Base-by-base conservation (phyloP, 2,113 vertebrate genomes). In the Gnathonemus longibarbis region DNA sequence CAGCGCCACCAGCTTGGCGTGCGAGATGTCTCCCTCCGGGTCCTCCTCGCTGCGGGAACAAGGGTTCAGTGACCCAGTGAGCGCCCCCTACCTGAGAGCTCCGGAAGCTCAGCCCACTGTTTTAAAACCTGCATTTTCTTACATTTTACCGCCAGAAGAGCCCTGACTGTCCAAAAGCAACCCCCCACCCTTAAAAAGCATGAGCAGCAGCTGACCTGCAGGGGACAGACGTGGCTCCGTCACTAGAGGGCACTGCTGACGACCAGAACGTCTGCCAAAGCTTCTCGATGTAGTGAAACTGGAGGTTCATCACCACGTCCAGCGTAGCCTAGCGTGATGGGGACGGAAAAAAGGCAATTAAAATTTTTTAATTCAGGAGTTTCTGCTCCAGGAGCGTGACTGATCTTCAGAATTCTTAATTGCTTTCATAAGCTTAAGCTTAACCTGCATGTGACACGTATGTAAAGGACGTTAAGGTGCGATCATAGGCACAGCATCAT, bases 231-330 rank as follows among this genome's bases (percentile, higher is more conserved):
- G 96, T 83, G 15, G 93, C 94, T 89, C 95, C 94, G 13, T 98
- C 98, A 83, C 96, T 95, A 92, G 97, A 92, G 90, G 96, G 94
- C 91, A 95, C 90, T 94, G 97, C 97, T 58, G 97, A 97, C 94
- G 95, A 98, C 98, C 98, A 99, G 95, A 99, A 99, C 53, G 97
- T 97, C 91, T 98, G 97, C 98, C 98, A 99, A 49, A 99, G 96
- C 91, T 98, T 99, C 95, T 99, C 98, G 2, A 99, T 97, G 90
- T 96, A 99, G 92, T 99, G 97, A 77, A 99, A 99, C 93, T 99
- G 98, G 17, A 99, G 97, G 93, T 97, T 98, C 97, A 98, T 97
- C 90, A 99, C 98, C 0, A 99, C 98, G 3, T 99, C 98, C 91
- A 99, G 27, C 70, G 97, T 99, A 2, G 97, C 98, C 98, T 99